phyloP scores from a whole-genome alignment of 2,113 vertebrate genomes.

The Notothenia rossii region DNA sequence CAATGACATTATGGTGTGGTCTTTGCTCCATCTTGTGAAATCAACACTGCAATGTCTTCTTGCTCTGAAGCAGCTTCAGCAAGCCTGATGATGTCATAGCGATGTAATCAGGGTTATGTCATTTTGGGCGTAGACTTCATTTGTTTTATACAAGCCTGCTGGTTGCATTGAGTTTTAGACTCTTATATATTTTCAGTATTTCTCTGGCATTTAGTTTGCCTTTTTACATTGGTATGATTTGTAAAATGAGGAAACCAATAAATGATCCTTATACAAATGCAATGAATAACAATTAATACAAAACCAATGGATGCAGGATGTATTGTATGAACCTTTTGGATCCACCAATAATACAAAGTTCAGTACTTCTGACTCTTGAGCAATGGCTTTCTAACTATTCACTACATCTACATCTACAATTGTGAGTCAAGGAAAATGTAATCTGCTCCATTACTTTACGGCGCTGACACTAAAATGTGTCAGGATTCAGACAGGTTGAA shows the following conservation, averaged over 20 bases:
- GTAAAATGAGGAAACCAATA: not conserved
- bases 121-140: too few species aligned
- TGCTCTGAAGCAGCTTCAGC: not conserved
- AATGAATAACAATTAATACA: not conserved
- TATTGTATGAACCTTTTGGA: not conserved
- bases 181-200: too few species aligned
- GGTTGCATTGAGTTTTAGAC: too few species aligned
- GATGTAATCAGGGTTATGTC: too few species aligned
- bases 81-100: too few species aligned
- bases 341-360: not conserved
- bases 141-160: too few species aligned
- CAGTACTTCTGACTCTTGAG: not conserved
- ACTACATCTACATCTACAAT: not conserved
- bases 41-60: not conserved
- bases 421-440: not conserved
- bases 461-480: not conserved
- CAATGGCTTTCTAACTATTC: not conserved
- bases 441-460: not conserved
- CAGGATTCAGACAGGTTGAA: not conserved
- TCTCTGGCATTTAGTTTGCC: not conserved
- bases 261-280: not conserved
- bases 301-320: not conserved
- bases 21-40: too few species aligned
- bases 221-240: not conserved
- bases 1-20: too few species aligned